A percentile compares a stretch with the other conserved stretches of the same genome.
These are phyloP conservation scores for Corticium candelabrum DNA, from an alignment of 37 sponge, comb jelly and placozoan genomes.

Conservation along the genomic window DNA sequence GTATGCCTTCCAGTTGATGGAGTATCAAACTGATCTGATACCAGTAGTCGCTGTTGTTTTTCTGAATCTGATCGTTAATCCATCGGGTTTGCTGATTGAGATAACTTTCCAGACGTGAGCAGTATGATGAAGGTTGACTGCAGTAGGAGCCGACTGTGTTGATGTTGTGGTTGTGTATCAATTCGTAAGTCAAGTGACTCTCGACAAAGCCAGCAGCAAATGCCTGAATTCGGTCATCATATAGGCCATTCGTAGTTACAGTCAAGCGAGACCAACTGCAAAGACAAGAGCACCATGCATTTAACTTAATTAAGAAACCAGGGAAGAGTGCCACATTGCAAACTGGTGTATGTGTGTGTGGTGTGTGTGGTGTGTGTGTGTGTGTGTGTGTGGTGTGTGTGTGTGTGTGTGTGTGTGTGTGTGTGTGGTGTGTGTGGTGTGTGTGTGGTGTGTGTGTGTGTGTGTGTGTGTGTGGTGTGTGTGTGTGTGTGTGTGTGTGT, in stretches of 20 bases:
- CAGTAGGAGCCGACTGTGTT: constrained; percentile 64
- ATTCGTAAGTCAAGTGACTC: constrained; percentile 58
- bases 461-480: too few relatives aligned
- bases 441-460: too few relatives aligned
- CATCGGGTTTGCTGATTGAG: background rate
- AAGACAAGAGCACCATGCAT: background rate
- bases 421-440: too few relatives aligned
- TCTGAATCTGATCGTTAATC: background rate
- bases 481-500: too few relatives aligned
- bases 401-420: too few relatives aligned
- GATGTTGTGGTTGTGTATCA: constrained; percentile 54
- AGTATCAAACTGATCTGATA: background rate
- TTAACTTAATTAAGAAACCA: background rate
- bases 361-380: too few relatives aligned
- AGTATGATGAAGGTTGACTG: constrained; percentile 3
- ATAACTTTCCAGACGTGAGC: background rate
- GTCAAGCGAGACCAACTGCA: background rate
- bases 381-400: too few relatives aligned
- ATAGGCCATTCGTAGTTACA: background rate
- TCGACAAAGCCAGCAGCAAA: constrained; percentile 75
- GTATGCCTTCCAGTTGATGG: background rate
- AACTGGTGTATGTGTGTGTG: too few relatives aligned
- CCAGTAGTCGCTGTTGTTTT: background rate
- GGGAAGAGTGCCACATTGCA: background rate
- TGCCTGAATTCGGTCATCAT: constrained; percentile 48